Evolutionary conservation across 2,113 vertebrate genomes (phyloP), one percentile per base, ranked within the genome.

Genomic region (Megaceryle maxima): DNA sequence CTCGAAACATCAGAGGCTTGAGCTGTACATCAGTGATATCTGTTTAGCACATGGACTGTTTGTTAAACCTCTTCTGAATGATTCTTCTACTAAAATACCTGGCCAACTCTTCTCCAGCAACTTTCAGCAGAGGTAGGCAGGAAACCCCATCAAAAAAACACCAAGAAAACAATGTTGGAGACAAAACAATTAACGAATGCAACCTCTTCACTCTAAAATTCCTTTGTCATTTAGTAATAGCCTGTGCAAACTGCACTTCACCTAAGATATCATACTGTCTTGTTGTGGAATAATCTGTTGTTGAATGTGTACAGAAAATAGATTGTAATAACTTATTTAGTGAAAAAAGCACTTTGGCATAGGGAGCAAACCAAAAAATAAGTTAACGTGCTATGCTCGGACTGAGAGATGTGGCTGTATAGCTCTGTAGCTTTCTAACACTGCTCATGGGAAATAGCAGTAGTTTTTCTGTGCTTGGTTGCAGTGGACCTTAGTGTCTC

Each of bases 161-260:
- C 3, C 6, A 35, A 51, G 53, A 11, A 41, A 62, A 28, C 0
- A 13, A 13, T 51, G 50, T 90, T 89, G 69, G 73, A 83, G 92
- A 91, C 31, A 69, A 92, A 51, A 56, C 83, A 89, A 44, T 73
- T 94, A 87, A 53, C 2, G 4, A 83, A 50, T 41, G 28, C 57
- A 87, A 5, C 86, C 76, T 81, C 69, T 94, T 92, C 69, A 29
- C 48, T 28, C 90, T 83, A 67, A 46, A 93, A 75, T 96, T 95
- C 76, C 66, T 90, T 78, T 87, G 76, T 92, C 83, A 90, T 57
- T 92, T 88, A 86, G 85, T 93, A 93, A 86, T 79, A 72, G 74
- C 53, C 87, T 87, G 21, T 64, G 72, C 73, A 88, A 90, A 53
- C 76, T 81, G 19, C 3, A 7, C 51, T 80, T 94, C 73, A 85